Conservation (phyloP, 2,113 vertebrate species). For the Ginglymostoma cirratum region DNA sequence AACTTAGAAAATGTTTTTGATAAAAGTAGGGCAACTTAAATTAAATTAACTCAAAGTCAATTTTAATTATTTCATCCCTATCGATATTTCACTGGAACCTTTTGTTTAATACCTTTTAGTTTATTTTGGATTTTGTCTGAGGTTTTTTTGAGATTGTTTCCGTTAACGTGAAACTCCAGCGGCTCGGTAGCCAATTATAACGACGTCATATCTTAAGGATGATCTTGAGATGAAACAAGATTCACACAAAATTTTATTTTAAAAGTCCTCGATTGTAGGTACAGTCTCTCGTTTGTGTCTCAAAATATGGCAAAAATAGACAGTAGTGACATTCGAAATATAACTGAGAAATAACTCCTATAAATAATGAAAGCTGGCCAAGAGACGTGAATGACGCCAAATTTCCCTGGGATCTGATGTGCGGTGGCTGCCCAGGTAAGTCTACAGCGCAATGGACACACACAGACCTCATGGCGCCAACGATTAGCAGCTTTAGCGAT, state of each 20-base stretch:
- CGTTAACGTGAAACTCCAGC: neutral
- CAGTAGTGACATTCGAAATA: neutral
- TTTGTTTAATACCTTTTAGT: neutral
- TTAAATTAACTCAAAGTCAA: neutral
- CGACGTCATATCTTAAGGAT: neutral
- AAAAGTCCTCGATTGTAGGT: neutral
- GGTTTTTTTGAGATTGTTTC: neutral
- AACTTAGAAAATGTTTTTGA: neutral
- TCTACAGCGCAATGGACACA: neutral
- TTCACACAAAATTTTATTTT: neutral
- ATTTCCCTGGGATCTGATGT: neutral
- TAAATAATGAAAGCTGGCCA: neutral
- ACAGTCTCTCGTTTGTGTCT: neutral
- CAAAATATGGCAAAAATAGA: neutral
- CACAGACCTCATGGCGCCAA: slow-evolving; percentile 17
- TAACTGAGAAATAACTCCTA: neutral
- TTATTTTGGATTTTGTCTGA: neutral
- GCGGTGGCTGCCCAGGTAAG: neutral
- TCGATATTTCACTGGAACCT: neutral
- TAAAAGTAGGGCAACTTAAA: neutral
- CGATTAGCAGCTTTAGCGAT: slow-evolving; percentile 26
- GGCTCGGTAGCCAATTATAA: neutral
- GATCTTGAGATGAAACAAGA: neutral
- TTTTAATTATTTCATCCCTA: neutral
- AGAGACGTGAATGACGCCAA: no score